Conservation (phyloP, 2,797 vertebrate species). For the Dipus sagitta region DNA sequence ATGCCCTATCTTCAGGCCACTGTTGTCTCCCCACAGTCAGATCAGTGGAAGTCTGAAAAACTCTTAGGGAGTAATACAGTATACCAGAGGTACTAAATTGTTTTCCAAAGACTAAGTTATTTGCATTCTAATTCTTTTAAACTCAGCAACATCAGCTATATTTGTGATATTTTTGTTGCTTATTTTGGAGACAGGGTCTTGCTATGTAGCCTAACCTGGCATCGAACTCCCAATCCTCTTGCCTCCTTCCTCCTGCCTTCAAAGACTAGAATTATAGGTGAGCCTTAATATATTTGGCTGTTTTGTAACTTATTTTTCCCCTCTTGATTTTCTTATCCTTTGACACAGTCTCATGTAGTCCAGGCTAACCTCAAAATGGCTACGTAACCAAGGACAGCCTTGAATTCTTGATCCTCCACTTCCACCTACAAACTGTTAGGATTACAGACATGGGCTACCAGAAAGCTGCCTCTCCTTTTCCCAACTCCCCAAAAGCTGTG, state of each 20-base stretch:
- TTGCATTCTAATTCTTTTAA: constrained; percentile 45
- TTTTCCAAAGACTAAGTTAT: constrained; percentile 25
- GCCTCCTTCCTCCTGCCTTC: background rate
- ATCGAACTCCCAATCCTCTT: background rate
- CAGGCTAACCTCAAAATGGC: background rate
- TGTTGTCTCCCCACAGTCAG: background rate
- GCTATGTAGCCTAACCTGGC: background rate
- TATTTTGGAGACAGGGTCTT: background rate
- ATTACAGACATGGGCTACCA: background rate
- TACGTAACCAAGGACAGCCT: background rate
- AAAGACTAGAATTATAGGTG: background rate
- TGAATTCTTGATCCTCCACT: background rate
- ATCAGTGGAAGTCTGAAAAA: background rate
- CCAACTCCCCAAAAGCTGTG: too few species aligned
- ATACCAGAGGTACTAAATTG: background rate
- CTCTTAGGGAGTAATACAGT: background rate
- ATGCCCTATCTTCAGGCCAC: background rate
- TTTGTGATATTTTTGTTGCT: background rate
- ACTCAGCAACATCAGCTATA: background rate
- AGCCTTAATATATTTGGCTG: background rate
- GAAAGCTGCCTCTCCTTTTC: too few species aligned
- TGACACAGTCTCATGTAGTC: background rate
- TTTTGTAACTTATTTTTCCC: background rate
- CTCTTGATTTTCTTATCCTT: too few species aligned
- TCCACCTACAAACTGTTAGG: background rate